Evolutionary conservation across 1,140 invertebrate species (phyloP).

Genomic region (Ceratitis capitata): DNA sequence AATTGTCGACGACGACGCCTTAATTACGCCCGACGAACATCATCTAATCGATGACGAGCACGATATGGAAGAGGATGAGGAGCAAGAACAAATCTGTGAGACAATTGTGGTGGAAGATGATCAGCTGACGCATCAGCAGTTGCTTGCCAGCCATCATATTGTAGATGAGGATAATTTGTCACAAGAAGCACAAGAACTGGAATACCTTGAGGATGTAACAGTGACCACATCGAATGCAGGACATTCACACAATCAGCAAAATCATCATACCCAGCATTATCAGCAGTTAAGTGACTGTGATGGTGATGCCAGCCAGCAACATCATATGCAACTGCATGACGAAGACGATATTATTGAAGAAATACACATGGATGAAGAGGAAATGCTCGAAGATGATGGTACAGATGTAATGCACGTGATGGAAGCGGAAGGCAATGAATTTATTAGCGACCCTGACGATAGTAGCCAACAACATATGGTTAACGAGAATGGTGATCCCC

Average conservation of each 20-base stretch:
- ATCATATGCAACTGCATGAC: slow-evolving; percentile 50
- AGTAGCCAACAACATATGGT: slow-evolving; percentile 52
- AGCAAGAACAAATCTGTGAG: slow-evolving; percentile 46
- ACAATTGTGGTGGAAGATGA: slow-evolving; percentile 61
- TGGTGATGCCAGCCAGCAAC: slow-evolving; percentile 39
- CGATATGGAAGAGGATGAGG: slow-evolving; percentile 48
- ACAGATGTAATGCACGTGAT: slow-evolving; percentile 44
- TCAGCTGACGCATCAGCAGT: slow-evolving; percentile 51
- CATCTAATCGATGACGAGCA: slow-evolving; percentile 51
- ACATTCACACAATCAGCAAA: slow-evolving; percentile 39
- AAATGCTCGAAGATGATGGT: slow-evolving; percentile 57
- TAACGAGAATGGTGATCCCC: slow-evolving; percentile 48
- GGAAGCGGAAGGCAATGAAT: slow-evolving; percentile 44
- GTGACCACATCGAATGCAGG: slow-evolving; percentile 41
- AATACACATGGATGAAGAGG: slow-evolving; percentile 60
- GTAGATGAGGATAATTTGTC: slow-evolving; percentile 56
- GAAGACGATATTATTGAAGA: slow-evolving; percentile 61
- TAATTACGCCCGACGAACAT: slow-evolving; percentile 41
- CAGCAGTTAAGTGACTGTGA: slow-evolving; percentile 40
- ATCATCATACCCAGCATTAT: slow-evolving; percentile 39
- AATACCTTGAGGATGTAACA: slow-evolving; percentile 48
- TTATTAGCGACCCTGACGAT: slow-evolving; percentile 51
- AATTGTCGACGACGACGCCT: slow-evolving; percentile 51
- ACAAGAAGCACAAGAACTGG: slow-evolving; percentile 56
- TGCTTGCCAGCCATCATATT: slow-evolving; percentile 30